Conservation (phyloP, 2,797 vertebrate genomes). For the Chelidonichthys spinosus region DNA sequence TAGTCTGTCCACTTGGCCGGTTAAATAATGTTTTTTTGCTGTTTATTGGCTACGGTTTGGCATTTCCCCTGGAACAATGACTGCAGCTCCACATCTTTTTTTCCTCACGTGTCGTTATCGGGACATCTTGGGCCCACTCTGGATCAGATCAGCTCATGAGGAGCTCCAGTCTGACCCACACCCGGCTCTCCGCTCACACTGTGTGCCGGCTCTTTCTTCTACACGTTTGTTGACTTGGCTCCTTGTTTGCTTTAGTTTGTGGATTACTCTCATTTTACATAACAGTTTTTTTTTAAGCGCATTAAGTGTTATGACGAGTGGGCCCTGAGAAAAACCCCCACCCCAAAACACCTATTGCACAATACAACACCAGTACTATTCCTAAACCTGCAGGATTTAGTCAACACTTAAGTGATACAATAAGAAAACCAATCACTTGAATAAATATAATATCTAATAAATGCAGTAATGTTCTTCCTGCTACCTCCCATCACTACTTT, state of each 20-base stretch:
- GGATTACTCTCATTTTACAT: slow-evolving; percentile 7
- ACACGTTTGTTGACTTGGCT: slow-evolving; percentile 5
- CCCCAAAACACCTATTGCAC: background rate
- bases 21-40: slow-evolving; percentile 8
- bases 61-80: slow-evolving; percentile 48
- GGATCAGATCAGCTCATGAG: slow-evolving; percentile 10
- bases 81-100: slow-evolving; percentile 18
- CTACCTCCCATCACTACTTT: background rate
- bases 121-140: slow-evolving; percentile 33
- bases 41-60: slow-evolving; percentile 29
- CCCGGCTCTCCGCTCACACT: background rate
- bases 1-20: background rate
- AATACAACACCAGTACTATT: background rate
- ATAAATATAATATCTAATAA: background rate
- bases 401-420: background rate
- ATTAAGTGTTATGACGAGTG: slow-evolving; percentile 1
- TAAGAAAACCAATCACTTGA: background rate
- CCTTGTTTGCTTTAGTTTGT: background rate
- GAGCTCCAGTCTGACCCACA: slow-evolving; percentile 22
- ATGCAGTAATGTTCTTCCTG: background rate
- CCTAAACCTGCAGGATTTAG: background rate
- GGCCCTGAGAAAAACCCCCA: background rate
- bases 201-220: slow-evolving; percentile 6
- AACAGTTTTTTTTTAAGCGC: slow-evolving; percentile 8
- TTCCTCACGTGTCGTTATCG: slow-evolving; percentile 22